Evolutionary conservation across 2,113 vertebrate genomes (phyloP).

Genomic region (Coturnix japonica): DNA sequence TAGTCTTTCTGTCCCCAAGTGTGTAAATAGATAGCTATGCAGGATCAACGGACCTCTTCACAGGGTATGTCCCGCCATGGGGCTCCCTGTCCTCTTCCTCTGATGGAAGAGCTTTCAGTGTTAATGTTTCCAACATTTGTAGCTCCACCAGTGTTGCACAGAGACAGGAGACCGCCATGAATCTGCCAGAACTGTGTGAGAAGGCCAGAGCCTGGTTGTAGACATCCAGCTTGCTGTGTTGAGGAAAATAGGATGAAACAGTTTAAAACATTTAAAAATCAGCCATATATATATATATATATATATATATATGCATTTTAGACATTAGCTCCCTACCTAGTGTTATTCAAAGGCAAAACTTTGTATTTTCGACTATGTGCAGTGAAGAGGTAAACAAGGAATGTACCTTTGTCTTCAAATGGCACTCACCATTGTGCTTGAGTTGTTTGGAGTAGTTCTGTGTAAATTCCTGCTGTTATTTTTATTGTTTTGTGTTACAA

Average conservation of each 20-base stretch:
- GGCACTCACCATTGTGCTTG: background rate
- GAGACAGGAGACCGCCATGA: rapidly evolving
- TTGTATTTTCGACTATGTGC: background rate
- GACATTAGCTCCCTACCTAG: background rate
- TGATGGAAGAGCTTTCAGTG: background rate
- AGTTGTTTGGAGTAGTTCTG: slow-evolving; percentile 7
- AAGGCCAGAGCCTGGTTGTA: background rate
- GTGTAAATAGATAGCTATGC: slow-evolving; percentile 2
- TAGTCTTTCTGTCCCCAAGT: background rate
- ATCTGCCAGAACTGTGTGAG: background rate
- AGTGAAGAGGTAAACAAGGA: background rate
- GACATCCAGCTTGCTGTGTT: background rate
- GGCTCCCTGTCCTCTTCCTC: background rate
- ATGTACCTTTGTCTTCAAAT: background rate
- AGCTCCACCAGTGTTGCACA: background rate
- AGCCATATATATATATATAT: background rate
- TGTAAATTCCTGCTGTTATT: slow-evolving; percentile 16
- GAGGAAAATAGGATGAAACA: background rate
- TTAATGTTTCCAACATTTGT: background rate
- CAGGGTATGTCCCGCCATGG: background rate
- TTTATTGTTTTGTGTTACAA: slow-evolving; percentile 54
- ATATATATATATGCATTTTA: background rate
- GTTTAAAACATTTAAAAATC: background rate
- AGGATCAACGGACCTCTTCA: background rate
- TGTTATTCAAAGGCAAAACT: background rate